phyloP scores from a whole-genome alignment of 2,797 vertebrate genomes.

The Rhynchonycteris naso region DNA sequence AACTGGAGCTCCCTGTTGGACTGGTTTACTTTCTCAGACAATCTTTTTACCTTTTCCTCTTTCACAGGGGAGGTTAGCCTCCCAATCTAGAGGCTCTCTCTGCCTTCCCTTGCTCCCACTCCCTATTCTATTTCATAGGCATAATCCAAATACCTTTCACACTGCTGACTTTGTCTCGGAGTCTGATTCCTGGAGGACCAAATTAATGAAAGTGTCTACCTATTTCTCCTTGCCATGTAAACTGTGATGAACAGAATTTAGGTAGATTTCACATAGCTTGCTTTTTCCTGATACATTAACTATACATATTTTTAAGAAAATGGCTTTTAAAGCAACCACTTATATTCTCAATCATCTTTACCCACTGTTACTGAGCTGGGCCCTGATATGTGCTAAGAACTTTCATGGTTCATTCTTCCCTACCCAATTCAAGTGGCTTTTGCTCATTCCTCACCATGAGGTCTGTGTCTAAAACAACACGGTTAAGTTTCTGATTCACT shows the following conservation, averaged over 20 bases:
- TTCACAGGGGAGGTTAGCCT: neutral
- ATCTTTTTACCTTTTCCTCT: neutral
- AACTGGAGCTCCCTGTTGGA: fast-evolving
- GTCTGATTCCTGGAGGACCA: neutral
- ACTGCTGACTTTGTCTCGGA: neutral
- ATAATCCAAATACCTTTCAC: neutral
- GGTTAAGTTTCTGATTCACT: neutral
- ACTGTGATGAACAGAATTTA: neutral
- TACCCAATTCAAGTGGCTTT: neutral
- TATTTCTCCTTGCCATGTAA: neutral
- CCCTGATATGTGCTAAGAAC: neutral
- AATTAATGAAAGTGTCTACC: neutral
- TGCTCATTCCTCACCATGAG: neutral
- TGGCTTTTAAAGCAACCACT: neutral
- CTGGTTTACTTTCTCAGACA: neutral
- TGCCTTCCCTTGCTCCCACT: neutral
- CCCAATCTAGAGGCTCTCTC: neutral
- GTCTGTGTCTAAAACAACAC: neutral
- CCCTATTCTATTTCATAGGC: neutral
- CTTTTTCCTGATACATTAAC: neutral
- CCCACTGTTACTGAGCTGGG: neutral
- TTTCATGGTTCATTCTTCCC: neutral
- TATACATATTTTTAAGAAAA: neutral
- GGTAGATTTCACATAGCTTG: neutral
- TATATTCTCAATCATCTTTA: neutral